Percentiles rank a stretch among this genome's conserved stretches.
phyloP scores from a whole-genome alignment of 2,888 invertebrate species.

The Cerceris rybyensis region DNA sequence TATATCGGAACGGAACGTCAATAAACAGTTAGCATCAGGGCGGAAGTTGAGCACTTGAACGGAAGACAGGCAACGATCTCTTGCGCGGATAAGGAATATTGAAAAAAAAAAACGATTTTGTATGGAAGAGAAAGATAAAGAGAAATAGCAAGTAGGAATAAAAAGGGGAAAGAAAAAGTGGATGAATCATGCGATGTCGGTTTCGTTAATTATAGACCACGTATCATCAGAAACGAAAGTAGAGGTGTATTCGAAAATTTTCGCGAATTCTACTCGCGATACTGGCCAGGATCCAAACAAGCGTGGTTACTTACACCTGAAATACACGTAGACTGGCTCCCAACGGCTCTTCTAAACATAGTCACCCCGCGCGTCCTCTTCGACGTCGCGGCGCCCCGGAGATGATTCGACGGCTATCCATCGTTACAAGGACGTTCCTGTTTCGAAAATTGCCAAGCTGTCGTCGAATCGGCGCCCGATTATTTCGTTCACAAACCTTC shows the following conservation, averaged over 20 bases:
- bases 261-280: constrained; percentile 69
- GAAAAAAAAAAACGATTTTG: background rate
- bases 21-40: constrained; percentile 47
- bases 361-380: constrained; percentile 57
- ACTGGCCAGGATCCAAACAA: constrained; percentile 76
- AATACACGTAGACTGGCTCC: constrained; percentile 72
- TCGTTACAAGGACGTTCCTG: constrained; percentile 68
- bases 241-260: constrained; percentile 71
- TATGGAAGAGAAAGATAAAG: background rate
- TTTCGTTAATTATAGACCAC: constrained; percentile 71
- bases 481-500: background rate
- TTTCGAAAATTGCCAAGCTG: constrained; percentile 28
- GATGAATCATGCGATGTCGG: constrained; percentile 54
- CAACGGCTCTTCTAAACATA: constrained; percentile 77
- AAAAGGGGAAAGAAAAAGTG: constrained; percentile 22
- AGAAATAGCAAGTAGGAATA: background rate
- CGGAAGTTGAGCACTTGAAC: constrained; percentile 52
- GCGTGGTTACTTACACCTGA: constrained; percentile 72
- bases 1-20: constrained; percentile 40
- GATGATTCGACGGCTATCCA: constrained; percentile 28
- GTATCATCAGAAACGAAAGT: constrained; percentile 64
- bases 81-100: constrained; percentile 2
- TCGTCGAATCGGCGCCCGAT: background rate
- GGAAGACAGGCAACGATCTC: constrained; percentile 7
- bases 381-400: constrained; percentile 48